Base-by-base conservation (phyloP, 2,797 vertebrate genomes). In the Hephaestus fuliginosus region DNA sequence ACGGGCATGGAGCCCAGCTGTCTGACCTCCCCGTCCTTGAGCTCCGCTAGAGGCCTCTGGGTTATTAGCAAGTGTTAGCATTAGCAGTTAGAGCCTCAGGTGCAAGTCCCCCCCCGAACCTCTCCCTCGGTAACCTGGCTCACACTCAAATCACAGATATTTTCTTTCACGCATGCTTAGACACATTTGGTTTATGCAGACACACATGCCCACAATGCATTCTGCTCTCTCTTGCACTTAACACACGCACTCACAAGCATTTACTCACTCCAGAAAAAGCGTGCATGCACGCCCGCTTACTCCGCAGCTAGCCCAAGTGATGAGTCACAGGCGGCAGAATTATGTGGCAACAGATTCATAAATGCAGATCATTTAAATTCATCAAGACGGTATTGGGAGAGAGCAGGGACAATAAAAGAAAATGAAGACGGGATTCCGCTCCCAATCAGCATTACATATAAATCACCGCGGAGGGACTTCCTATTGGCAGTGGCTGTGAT, bases 21-120 rank as follows among this genome's bases (percentile, higher is more conserved):
- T 63, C 83, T 86, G 86, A 92, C 92, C 88, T 88, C 68, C 60
- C 65, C 30, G 87, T 90, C 93, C 91, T 94, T 93, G 81, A 84
- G 83, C 77, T 81, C 74, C 77, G 70, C 48, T 14, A 17, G 74
- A 76, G 80, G 82, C 85, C 83, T 73, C 39, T 41, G 69, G 84
- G 87, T 89, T 78, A 78, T 92, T 92, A 83, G 77, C 82, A 71
- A 81, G 79, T 79, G 83, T 86, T 91, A 90, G 87, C 81, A 68
- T 87, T 89, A 89, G 72, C 85, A 79, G 73, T 75, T 55, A 14
- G 82, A 49, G 80, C 88, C 86, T 83, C 85, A 83, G 85, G 83
- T 88, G 84, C 80, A 65, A 69, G 61, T 61, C 53, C 71, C 72
- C 48, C 49, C 17, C 30, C 30, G 30, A 33, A 7, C 2, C 5